A percentile compares a stretch with the other conserved stretches of the same genome.
phyloP scores from a whole-genome alignment of 2,888 invertebrate species.

The Margaritifera margaritifera region DNA sequence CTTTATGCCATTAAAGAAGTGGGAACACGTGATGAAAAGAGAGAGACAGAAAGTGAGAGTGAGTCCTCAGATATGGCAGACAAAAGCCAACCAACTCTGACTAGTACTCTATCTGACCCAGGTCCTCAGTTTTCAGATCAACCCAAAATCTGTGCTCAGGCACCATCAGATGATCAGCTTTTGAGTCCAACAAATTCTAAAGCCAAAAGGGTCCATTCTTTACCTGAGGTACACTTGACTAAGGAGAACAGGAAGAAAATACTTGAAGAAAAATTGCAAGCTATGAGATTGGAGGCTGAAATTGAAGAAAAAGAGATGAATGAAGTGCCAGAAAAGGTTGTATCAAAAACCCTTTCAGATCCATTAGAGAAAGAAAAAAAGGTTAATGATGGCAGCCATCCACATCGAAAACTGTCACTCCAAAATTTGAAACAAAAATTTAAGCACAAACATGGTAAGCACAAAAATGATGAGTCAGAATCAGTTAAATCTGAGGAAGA shows the following conservation, averaged over 20 bases:
- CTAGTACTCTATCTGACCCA: too few relatives aligned
- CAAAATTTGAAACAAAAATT: slow-evolving; percentile 40
- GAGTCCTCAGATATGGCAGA: too few relatives aligned
- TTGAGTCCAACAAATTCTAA: slow-evolving; percentile 9
- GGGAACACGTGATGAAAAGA: not conserved
- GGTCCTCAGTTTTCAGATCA: too few relatives aligned
- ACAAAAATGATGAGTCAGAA: slow-evolving; percentile 6
- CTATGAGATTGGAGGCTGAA: too few relatives aligned
- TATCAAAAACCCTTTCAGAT: slow-evolving; percentile 7
- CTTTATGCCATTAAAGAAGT: slow-evolving; percentile 5
- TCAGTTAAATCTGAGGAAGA: too few relatives aligned
- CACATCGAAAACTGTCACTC: slow-evolving; percentile 6
- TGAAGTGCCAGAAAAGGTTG: too few relatives aligned
- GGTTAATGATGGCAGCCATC: not conserved
- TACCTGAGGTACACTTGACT: slow-evolving; percentile 23
- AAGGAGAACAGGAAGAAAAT: slow-evolving; percentile 2
- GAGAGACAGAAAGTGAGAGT: not conserved
- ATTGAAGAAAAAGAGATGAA: too few relatives aligned
- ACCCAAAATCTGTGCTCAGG: too few relatives aligned
- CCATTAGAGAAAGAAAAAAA: slow-evolving; percentile 7
- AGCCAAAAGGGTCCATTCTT: slow-evolving; percentile 20
- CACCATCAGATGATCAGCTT: not conserved
- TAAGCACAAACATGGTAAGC: slow-evolving; percentile 9
- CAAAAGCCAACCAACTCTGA: too few relatives aligned
- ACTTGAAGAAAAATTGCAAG: too few relatives aligned